A percentile compares a stretch with the other conserved stretches of the same genome.
Evolutionary conservation across 2,797 vertebrate species (phyloP).

Genomic region (Chaetophractus vellerosus): DNA sequence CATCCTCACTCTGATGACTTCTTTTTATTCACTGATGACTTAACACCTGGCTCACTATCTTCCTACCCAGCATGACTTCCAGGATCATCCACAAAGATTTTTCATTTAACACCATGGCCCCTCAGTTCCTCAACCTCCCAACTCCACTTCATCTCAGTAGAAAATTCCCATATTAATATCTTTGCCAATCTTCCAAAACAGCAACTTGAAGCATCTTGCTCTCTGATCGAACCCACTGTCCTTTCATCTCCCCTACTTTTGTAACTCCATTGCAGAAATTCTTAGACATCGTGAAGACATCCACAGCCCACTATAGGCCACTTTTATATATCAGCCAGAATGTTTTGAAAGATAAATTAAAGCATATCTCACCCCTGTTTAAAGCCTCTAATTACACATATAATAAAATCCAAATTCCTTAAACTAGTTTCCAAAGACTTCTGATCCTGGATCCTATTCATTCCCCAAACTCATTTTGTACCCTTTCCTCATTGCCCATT

Average conservation of each 20-base stretch:
- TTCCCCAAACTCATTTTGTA: constrained; percentile 9
- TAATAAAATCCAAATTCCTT: constrained; percentile 46
- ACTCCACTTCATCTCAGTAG: background rate
- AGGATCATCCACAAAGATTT: background rate
- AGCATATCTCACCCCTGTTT: background rate
- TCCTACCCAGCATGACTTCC: background rate
- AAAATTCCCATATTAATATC: background rate
- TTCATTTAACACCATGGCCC: background rate
- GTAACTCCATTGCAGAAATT: background rate
- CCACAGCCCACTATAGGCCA: background rate
- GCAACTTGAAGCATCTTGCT: background rate
- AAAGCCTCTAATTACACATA: background rate
- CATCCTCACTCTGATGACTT: background rate
- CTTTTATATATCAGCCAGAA: background rate
- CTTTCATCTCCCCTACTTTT: background rate
- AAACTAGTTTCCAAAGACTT: background rate
- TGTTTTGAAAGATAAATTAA: constrained; percentile 21
- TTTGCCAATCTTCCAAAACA: background rate
- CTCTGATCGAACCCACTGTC: background rate
- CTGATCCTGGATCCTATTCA: background rate
- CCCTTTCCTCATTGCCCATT: background rate
- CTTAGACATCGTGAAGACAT: background rate
- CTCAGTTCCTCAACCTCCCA: background rate
- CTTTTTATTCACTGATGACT: background rate
- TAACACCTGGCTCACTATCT: background rate